Conservation (phyloP, 2,888 invertebrate species). For the Vesta saturnalis region DNA sequence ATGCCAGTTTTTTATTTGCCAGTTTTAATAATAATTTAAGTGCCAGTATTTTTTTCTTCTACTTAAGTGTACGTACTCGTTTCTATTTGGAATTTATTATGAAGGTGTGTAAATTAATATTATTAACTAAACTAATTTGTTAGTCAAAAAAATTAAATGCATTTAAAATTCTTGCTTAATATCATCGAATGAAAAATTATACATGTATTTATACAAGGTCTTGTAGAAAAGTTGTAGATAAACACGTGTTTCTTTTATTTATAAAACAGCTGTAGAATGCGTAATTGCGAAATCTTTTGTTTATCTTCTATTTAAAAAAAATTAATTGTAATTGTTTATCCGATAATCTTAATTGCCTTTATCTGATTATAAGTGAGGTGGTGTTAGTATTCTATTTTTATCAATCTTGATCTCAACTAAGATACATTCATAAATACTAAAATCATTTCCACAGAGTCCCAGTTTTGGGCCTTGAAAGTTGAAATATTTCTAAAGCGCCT, state of each 20-base stretch:
- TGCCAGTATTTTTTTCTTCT: constrained; percentile 23
- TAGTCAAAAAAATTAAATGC: background rate
- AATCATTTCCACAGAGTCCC: no score
- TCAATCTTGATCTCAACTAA: no score
- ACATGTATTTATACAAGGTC: background rate
- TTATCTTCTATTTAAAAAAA: no score
- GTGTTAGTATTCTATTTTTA: no score
- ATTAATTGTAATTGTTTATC: no score
- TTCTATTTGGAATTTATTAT: constrained; percentile 8
- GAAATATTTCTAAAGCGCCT: no score
- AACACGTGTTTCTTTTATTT: background rate
- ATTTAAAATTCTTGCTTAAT: background rate
- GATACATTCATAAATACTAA: no score
- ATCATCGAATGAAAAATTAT: background rate
- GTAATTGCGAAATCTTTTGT: no score
- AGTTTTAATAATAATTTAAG: constrained; percentile 20
- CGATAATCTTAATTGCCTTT: no score
- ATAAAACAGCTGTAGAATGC: no score
- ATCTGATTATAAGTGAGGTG: no score
- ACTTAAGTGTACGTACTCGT: background rate
- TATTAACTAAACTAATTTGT: background rate
- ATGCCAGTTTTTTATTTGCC: constrained; percentile 28
- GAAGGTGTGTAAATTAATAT: constrained; percentile 7
- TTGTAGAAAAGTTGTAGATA: background rate
- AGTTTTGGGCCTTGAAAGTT: no score